Conservation (phyloP, 2,113 vertebrate genomes). For the human (Homo sapiens) region GRCh38 chr11:21430001-21430500, state of each 20-base stretch:
- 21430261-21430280: not conserved
- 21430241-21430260: not conserved
- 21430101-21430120: not conserved
- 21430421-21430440: not conserved
- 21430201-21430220: not conserved
- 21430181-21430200: not conserved
- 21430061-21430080: not conserved
- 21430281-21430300: not conserved
- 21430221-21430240: not conserved
- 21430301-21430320: slow-evolving; percentile 12
- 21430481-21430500: not conserved
- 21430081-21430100: not conserved
- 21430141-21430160: not conserved
- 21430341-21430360: not conserved
- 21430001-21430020: not conserved
- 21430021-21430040: not conserved
- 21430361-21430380: not conserved
- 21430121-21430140: not conserved
- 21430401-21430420: not conserved
- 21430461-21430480: not conserved
- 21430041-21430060: not conserved
- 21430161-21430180: not conserved
- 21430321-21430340: not conserved
- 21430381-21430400: slow-evolving; percentile 18
- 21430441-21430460: not conserved